These are phyloP conservation scores for Drosophila mayri DNA, from an alignment of 1,140 invertebrate genomes.

Conservation along the genomic window DNA sequence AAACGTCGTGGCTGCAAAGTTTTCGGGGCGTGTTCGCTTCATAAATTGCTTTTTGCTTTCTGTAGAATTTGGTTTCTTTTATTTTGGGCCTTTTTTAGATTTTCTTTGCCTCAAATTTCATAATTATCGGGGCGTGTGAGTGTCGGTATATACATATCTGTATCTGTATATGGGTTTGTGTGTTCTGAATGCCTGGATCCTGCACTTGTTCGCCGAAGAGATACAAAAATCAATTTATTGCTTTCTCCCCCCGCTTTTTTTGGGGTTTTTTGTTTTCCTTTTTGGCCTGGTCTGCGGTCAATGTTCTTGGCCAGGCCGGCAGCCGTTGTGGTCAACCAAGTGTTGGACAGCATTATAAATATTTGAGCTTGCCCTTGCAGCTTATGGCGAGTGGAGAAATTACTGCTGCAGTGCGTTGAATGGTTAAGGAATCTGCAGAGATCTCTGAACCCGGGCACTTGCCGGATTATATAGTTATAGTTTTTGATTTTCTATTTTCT, in stretches of 20 bases:
- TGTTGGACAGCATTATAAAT: conserved; percentile 60
- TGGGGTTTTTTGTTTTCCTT: neutral
- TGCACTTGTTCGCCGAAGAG: conserved; percentile 37
- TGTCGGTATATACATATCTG: neutral
- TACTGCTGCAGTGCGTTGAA: conserved; percentile 45
- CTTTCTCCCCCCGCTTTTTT: neutral
- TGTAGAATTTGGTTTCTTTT: conserved; percentile 44
- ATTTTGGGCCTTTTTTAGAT: conserved; percentile 45
- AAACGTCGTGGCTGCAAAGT: conserved; percentile 48
- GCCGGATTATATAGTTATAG: conserved; percentile 17
- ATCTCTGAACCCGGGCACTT: conserved; percentile 14
- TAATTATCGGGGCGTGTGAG: conserved; percentile 51
- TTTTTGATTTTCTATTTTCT: conserved; percentile 26
- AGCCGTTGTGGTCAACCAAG: conserved; percentile 49
- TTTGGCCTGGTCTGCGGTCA: conserved; percentile 31
- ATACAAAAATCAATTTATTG: conserved; percentile 61
- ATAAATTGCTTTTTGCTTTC: conserved; percentile 63
- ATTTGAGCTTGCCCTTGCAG: conserved; percentile 51
- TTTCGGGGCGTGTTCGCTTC: conserved; percentile 57
- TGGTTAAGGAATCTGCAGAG: conserved; percentile 36
- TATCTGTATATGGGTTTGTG: neutral
- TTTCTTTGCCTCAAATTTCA: conserved; percentile 53
- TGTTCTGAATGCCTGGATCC: conserved; percentile 12
- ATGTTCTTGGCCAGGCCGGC: conserved; percentile 14
- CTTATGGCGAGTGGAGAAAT: conserved; percentile 38